A percentile compares a stretch with the other conserved stretches of the same genome.
Evolutionary conservation across 2,797 vertebrate genomes (phyloP).

Genomic region (Macropodus opercularis): DNA sequence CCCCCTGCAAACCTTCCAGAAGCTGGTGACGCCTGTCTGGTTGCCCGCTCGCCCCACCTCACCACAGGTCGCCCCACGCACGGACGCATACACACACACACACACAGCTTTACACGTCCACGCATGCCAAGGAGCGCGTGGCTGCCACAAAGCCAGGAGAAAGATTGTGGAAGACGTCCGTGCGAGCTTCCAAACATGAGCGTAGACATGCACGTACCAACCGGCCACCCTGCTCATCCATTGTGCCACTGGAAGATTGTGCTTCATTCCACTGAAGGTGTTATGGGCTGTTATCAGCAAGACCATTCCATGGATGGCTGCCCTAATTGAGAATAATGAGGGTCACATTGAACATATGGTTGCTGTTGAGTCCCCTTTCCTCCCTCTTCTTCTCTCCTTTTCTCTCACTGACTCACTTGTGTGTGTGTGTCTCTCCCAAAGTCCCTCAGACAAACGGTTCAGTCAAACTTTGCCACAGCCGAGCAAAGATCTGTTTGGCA

Average conservation of each 20-base stretch:
- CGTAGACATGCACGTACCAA: conserved; percentile 14
- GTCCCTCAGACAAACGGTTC: conserved; percentile 78
- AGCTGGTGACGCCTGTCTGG: conserved; percentile 61
- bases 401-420: conserved; percentile 50
- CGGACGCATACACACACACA: conserved; percentile 31
- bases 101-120: conserved; percentile 22
- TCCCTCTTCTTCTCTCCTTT: conserved; percentile 73
- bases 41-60: conserved; percentile 51
- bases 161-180: conserved; percentile 12
- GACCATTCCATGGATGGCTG: conserved; percentile 89
- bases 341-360: conserved; percentile 92
- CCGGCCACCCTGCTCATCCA: conserved; percentile 61
- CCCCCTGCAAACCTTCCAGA: conserved; percentile 77
- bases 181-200: conserved; percentile 9
- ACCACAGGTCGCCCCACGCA: conserved; percentile 49
- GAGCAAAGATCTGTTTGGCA: conserved; percentile 65
- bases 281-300: conserved; percentile 86
- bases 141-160: neutral
- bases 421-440: conserved; percentile 42
- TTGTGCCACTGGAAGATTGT: conserved; percentile 72
- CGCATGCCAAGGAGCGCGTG: too few species aligned
- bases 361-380: conserved; percentile 84
- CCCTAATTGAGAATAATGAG: conserved; percentile 91
- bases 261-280: conserved; percentile 80
- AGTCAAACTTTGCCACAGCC: conserved; percentile 79